phyloP scores from a whole-genome alignment of 2,113 vertebrate species.

The Bothrops jararaca region DNA sequence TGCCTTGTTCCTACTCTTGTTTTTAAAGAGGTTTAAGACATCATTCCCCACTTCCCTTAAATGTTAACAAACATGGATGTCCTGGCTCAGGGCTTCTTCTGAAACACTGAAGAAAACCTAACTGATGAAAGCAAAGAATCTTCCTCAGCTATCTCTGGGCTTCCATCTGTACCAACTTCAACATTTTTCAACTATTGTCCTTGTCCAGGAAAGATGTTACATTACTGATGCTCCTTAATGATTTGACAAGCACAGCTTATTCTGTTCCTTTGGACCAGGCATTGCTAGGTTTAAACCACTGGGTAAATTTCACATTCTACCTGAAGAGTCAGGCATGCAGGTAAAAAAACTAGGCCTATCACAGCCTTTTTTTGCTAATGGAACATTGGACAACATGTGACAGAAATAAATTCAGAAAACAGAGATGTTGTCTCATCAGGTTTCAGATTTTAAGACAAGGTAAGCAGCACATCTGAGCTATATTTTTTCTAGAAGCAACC shows the following conservation, averaged over 20 bases:
- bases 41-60: neutral
- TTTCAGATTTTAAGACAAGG: neutral
- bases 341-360: neutral
- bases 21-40: neutral
- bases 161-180: neutral
- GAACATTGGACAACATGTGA: neutral
- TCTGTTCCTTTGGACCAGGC: neutral
- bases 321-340: neutral
- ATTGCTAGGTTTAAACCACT: neutral
- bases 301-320: neutral
- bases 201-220: conserved; percentile 1
- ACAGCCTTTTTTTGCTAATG: no score
- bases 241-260: conserved; percentile 9
- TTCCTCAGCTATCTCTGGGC: neutral
- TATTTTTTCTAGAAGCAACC: no score
- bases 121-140: neutral
- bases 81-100: neutral
- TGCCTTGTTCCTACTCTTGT: neutral
- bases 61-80: neutral
- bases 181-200: neutral
- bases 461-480: neutral
- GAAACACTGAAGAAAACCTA: neutral
- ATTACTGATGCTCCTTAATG: neutral
- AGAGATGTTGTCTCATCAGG: neutral
- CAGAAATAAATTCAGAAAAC: neutral